Percentiles rank a stretch among this genome's conserved stretches.
These are phyloP conservation scores for Rhagologus leucostigma DNA, from an alignment of 2,113 vertebrate species.

Conservation along the genomic window DNA sequence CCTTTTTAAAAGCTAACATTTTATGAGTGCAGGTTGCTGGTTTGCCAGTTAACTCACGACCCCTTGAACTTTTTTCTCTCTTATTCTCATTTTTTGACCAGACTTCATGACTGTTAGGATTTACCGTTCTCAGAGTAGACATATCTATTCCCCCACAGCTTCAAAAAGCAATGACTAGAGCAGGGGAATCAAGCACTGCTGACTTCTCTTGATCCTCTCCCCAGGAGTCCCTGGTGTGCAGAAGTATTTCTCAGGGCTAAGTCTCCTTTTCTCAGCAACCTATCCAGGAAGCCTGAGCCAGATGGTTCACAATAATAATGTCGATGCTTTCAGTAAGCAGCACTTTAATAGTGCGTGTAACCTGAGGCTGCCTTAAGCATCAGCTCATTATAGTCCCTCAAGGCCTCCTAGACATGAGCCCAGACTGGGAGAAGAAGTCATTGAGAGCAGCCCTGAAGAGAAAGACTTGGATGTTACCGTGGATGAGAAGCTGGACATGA, in stretches of 20 bases:
- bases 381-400: neutral
- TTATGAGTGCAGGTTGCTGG: neutral
- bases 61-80: neutral
- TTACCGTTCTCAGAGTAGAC: neutral
- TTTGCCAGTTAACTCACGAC: neutral
- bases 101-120: neutral
- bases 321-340: neutral
- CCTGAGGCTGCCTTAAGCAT: neutral
- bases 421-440: neutral
- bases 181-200: neutral
- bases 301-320: neutral
- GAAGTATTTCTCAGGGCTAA: neutral
- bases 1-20: neutral
- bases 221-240: neutral
- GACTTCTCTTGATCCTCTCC: conserved; percentile 18
- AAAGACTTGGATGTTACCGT: neutral
- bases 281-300: neutral
- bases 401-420: neutral
- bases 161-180: neutral
- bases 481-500: neutral
- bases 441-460: neutral
- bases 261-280: neutral
- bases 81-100: neutral
- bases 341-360: neutral
- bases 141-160: neutral